A percentile compares a stretch with the other conserved stretches of the same genome.
Evolutionary conservation across 2,113 vertebrate genomes (phyloP).

Genomic region (Entosphenus tridentatus): DNA sequence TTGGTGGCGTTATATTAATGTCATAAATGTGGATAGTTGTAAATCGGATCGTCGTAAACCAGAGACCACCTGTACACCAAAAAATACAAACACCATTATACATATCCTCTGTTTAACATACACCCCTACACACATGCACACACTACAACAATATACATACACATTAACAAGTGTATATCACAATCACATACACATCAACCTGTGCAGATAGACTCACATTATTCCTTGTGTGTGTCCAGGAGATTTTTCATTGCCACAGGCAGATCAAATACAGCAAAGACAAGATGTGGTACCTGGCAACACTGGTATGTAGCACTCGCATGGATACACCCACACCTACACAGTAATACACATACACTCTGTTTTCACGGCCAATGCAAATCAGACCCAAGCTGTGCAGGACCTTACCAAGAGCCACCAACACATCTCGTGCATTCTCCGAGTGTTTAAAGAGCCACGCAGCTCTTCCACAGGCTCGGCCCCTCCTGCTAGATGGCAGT

Average conservation of each 20-base stretch:
- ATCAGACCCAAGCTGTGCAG: too few relatives aligned
- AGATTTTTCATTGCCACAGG: slow-evolving; percentile 55
- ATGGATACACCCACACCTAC: not conserved
- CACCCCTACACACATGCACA: not conserved
- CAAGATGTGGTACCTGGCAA: slow-evolving; percentile 97
- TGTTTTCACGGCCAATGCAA: too few relatives aligned
- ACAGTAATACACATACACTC: not conserved
- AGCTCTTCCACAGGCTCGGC: too few relatives aligned
- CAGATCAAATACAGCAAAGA: slow-evolving; percentile 92
- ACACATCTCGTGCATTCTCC: too few relatives aligned
- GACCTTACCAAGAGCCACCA: too few relatives aligned
- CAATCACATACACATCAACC: not conserved
- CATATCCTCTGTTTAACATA: not conserved
- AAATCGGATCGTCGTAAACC: not conserved
- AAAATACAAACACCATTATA: not conserved
- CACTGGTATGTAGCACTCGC: slow-evolving; percentile 35
- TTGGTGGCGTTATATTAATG: too few relatives aligned
- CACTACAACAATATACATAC: too few relatives aligned
- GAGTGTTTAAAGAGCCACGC: too few relatives aligned
- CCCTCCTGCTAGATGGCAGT: too few relatives aligned
- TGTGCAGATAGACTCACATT: not conserved
- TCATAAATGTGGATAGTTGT: too few relatives aligned
- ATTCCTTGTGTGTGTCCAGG: slow-evolving; percentile 22
- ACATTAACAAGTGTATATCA: not conserved
- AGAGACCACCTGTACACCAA: not conserved